Evolutionary conservation across 2,888 invertebrate species (phyloP).

Genomic region (Caenorhabditis drosophilae): DNA sequence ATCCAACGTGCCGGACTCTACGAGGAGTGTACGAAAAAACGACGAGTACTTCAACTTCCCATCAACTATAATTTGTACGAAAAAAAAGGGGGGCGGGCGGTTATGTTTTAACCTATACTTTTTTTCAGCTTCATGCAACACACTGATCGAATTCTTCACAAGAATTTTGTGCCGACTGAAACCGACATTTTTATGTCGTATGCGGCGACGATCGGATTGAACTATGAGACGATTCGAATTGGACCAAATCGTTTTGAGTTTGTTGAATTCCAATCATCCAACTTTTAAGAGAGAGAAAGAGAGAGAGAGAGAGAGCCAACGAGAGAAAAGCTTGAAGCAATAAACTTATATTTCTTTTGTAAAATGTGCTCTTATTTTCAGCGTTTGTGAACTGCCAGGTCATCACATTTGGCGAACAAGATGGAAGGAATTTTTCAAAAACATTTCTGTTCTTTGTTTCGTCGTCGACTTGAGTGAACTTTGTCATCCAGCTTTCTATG

Average conservation of each 20-base stretch:
- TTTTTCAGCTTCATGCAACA: conserved; percentile 32
- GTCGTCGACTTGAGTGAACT: conserved; percentile 52
- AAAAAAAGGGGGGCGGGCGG: too few species aligned
- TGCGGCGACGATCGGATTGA: conserved; percentile 40
- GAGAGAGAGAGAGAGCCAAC: not conserved
- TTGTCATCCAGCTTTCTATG: conserved; percentile 45
- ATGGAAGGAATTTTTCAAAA: conserved; percentile 41
- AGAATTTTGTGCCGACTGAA: conserved; percentile 41
- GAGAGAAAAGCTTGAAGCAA: too few species aligned
- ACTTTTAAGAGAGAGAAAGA: not conserved
- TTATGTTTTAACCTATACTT: not conserved
- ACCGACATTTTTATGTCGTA: conserved; percentile 43
- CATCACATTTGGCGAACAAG: conserved; percentile 48
- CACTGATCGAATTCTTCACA: conserved; percentile 30
- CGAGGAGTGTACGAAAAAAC: conserved; percentile 28
- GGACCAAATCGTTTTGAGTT: conserved; percentile 37
- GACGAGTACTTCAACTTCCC: conserved; percentile 28
- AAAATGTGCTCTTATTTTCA: conserved; percentile 22
- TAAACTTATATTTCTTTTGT: too few species aligned
- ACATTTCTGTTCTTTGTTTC: conserved; percentile 39
- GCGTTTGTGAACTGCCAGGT: conserved; percentile 51
- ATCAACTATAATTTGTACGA: conserved; percentile 40
- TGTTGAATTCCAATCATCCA: not conserved
- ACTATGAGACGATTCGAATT: conserved; percentile 23
- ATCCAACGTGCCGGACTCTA: conserved; percentile 24